These are phyloP conservation scores for Polypterus bichir DNA, from an alignment of 2,113 vertebrate species.

Conservation along the genomic window DNA sequence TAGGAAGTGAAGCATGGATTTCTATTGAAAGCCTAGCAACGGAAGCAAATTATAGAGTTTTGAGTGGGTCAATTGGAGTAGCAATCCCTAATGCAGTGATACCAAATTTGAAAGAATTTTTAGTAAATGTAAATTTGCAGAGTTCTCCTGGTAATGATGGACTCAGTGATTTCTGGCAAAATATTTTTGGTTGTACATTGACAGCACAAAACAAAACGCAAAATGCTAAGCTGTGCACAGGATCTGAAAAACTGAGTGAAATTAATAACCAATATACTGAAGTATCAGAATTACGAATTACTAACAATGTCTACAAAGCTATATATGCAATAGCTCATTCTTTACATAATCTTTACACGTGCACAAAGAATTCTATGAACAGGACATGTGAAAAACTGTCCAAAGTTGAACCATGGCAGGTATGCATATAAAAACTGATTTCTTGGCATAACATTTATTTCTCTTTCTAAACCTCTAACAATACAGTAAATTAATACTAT, in stretches of 20 bases:
- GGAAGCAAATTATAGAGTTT: not conserved
- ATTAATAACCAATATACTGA: not conserved
- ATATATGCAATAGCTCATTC: not conserved
- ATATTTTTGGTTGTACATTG: not conserved
- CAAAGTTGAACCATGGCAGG: conserved; percentile 2
- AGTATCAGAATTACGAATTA: not conserved
- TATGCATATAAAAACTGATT: not conserved
- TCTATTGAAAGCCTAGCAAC: not conserved
- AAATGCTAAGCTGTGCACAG: not conserved
- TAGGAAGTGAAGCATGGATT: conserved; percentile 1
- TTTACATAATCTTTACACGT: conserved; percentile 13
- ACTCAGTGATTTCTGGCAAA: conserved; percentile 3
- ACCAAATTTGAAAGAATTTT: not conserved
- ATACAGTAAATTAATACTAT: not conserved
- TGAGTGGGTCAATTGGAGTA: conserved; percentile 1
- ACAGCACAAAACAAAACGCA: not conserved
- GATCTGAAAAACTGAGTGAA: not conserved
- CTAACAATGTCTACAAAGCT: not conserved
- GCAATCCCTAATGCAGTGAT: not conserved
- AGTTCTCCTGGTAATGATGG: too few relatives aligned
- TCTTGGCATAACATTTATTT: not conserved
- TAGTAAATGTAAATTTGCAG: not conserved
- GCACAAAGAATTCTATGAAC: conserved; percentile 30
- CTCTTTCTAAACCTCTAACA: not conserved
- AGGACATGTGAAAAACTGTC: conserved; percentile 24